Percentiles rank a stretch among this genome's conserved stretches.
Evolutionary conservation across 2,797 vertebrate genomes (phyloP).

Genomic region (Capromys pilorides): DNA sequence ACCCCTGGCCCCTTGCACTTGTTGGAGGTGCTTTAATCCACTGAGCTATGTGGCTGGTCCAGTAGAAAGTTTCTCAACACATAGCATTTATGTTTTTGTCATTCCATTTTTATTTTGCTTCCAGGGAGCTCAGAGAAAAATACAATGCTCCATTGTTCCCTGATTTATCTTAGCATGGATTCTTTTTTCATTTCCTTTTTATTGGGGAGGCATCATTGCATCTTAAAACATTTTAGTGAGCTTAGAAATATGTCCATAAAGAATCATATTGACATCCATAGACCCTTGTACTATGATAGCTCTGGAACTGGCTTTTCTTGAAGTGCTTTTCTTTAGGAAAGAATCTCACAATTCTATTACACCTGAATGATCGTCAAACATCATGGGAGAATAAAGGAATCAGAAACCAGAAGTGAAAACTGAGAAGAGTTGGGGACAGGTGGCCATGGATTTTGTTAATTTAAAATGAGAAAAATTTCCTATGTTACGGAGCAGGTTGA

Average conservation of each 20-base stretch:
- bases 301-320: not conserved
- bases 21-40: too few species aligned
- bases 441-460: not conserved
- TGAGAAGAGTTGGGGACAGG: not conserved
- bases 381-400: conserved; percentile 56
- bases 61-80: conserved; percentile 12
- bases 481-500: not conserved
- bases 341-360: not conserved
- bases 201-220: not conserved
- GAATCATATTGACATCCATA: not conserved
- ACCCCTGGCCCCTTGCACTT: too few species aligned
- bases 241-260: not conserved
- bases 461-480: conserved; percentile 64
- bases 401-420: conserved; percentile 42
- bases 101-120: conserved; percentile 15
- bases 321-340: not conserved
- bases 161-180: not conserved
- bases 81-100: not conserved
- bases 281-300: not conserved
- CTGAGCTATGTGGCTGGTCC: too few species aligned
- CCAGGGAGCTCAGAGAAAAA: conserved; percentile 6
- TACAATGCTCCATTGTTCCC: not conserved
- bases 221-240: not conserved
- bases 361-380: conserved; percentile 61
- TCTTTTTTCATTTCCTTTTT: conserved; percentile 4